phyloP scores from a whole-genome alignment of 2,888 invertebrate species.

The Drosophila cognata region DNA sequence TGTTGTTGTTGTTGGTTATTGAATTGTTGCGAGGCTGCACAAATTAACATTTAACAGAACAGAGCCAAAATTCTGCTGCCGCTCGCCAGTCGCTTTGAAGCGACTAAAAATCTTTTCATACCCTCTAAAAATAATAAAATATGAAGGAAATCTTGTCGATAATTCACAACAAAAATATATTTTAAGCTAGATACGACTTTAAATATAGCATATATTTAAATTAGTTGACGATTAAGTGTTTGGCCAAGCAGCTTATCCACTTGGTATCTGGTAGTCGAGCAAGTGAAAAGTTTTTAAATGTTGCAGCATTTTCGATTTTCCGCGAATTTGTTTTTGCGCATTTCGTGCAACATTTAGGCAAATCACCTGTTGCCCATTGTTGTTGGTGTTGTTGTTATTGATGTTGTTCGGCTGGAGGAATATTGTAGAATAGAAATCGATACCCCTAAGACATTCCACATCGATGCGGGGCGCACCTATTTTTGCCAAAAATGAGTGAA shows the following conservation, averaged over 20 bases:
- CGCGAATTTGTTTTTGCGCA: constrained; percentile 73
- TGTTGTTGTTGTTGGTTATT: constrained; percentile 62
- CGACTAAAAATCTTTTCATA: constrained; percentile 42
- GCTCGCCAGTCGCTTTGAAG: constrained; percentile 36
- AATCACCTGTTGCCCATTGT: constrained; percentile 74
- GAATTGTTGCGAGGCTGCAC: constrained; percentile 70
- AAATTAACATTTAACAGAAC: constrained; percentile 70
- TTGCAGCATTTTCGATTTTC: constrained; percentile 56
- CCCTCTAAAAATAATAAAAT: constrained; percentile 17
- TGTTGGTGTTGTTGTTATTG: constrained; percentile 25
- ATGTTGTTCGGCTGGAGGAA: constrained; percentile 23
- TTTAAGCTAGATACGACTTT: not conserved
- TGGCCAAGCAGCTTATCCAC: too few species aligned
- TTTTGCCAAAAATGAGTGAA: constrained; percentile 70
- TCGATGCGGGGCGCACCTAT: constrained; percentile 66
- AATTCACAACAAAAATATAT: not conserved
- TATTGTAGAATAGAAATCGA: constrained; percentile 28
- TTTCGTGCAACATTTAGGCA: constrained; percentile 76
- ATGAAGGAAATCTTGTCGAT: not conserved
- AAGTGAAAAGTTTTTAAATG: constrained; percentile 4
- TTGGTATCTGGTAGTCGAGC: constrained; percentile 22
- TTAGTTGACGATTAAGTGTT: not conserved
- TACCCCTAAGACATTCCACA: constrained; percentile 52
- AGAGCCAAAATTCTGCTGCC: constrained; percentile 62
- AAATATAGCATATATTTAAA: not conserved